phyloP scores from a whole-genome alignment of 2,113 vertebrate genomes.

The Upupa epops region DNA sequence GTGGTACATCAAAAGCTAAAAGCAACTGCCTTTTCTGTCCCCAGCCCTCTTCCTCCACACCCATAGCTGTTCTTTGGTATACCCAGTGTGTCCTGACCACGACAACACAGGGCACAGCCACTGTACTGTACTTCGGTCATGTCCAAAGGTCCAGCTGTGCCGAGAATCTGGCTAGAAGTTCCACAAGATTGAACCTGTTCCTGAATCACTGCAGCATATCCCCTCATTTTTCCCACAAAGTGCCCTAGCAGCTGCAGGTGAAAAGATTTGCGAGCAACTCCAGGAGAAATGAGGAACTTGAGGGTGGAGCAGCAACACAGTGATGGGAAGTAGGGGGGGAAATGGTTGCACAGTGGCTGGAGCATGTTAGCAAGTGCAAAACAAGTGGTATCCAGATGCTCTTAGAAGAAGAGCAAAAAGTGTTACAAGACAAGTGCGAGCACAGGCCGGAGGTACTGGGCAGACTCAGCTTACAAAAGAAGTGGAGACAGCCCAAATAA shows the following conservation, averaged over 20 bases:
- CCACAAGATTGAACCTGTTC: not conserved
- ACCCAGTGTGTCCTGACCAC: not conserved
- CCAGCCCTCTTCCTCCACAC: not conserved
- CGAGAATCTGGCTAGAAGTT: not conserved
- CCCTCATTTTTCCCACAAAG: not conserved
- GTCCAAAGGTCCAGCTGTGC: not conserved
- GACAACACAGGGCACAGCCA: not conserved
- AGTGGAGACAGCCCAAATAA: not conserved
- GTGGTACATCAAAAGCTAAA: not conserved
- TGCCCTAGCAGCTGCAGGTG: not conserved
- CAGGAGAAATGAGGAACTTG: conserved; percentile 46
- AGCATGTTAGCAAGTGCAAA: conserved; percentile 21
- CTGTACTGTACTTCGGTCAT: accelerated
- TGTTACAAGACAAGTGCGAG: not conserved
- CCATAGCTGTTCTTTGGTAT: not conserved
- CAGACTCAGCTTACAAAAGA: not conserved
- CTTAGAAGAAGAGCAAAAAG: not conserved
- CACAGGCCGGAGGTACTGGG: not conserved
- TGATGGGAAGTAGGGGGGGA: conserved; percentile 40
- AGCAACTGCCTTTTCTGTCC: not conserved
- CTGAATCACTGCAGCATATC: not conserved
- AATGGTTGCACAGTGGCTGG: conserved; percentile 25
- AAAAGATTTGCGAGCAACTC: conserved; percentile 2
- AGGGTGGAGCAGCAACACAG: conserved; percentile 21
- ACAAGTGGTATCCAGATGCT: not conserved